These are phyloP conservation scores for Drosophila subobscura DNA, from an alignment of 1,140 invertebrate genomes.

Conservation along the genomic window DNA sequence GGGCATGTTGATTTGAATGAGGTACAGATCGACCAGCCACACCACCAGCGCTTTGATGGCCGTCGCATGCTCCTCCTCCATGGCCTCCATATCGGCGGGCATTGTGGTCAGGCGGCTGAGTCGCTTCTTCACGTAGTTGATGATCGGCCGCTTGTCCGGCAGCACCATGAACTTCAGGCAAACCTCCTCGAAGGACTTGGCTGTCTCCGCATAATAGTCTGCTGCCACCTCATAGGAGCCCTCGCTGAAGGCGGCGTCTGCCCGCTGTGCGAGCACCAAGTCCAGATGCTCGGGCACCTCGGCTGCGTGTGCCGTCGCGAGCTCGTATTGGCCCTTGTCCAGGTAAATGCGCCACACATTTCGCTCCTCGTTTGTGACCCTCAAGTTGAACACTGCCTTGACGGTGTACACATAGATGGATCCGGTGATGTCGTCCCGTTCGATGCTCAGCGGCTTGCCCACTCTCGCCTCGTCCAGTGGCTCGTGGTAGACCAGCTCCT, in stretches of 20 bases:
- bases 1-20: conserved; percentile 89
- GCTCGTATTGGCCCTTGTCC: conserved; percentile 93
- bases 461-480: conserved; percentile 89
- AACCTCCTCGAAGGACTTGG: conserved; percentile 97
- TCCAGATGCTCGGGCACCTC: conserved; percentile 92
- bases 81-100: conserved; percentile 82
- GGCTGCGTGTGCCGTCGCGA: conserved; percentile 92
- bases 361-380: conserved; percentile 92
- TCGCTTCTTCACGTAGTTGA: conserved; percentile 92
- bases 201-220: conserved; percentile 93
- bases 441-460: conserved; percentile 92
- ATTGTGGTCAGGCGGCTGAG: conserved; percentile 84
- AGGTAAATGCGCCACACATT: conserved; percentile 96
- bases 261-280: conserved; percentile 94
- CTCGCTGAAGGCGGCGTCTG: conserved; percentile 92
- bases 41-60: conserved; percentile 94
- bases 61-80: conserved; percentile 85
- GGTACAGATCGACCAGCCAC: conserved; percentile 96
- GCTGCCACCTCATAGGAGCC: conserved; percentile 94
- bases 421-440: conserved; percentile 92
- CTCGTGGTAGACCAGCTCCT: conserved; percentile 95
- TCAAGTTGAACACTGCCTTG: conserved; percentile 93
- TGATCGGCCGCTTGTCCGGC: conserved; percentile 92
- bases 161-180: conserved; percentile 95
- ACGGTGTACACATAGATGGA: conserved; percentile 94